Conservation (phyloP, 2,888 invertebrate genomes). For the Halictus quadricinctus region DNA sequence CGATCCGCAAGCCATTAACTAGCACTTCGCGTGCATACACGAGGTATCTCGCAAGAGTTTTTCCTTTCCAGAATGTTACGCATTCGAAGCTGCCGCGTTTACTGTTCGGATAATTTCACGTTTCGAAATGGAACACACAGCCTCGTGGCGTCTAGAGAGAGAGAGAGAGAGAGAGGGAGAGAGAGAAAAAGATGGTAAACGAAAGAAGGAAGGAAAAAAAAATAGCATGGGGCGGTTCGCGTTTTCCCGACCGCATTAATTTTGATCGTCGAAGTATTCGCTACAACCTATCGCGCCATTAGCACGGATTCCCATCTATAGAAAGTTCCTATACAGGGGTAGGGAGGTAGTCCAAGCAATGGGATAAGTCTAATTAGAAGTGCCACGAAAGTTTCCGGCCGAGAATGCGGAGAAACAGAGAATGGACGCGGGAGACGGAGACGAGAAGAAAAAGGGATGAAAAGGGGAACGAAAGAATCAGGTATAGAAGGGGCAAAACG, state of each 20-base stretch:
- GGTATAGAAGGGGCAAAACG: constrained; percentile 32
- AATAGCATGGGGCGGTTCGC: background rate
- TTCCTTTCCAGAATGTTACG: constrained; percentile 5
- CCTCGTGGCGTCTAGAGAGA: background rate
- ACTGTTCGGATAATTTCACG: constrained; percentile 24
- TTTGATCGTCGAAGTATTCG: constrained; percentile 44
- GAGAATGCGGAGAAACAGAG: constrained; percentile 41
- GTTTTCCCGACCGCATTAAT: constrained; percentile 26
- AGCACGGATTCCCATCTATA: constrained; percentile 38
- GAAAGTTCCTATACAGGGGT: constrained; percentile 37
- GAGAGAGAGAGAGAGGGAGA: no score
- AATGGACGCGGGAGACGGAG: background rate
- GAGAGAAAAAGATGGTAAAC: background rate
- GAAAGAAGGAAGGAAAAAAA: background rate
- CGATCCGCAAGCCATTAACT: constrained; percentile 18
- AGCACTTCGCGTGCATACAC: constrained; percentile 1
- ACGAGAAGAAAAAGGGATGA: background rate
- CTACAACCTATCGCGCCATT: constrained; percentile 53
- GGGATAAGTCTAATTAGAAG: constrained; percentile 65
- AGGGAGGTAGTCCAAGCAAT: constrained; percentile 31
- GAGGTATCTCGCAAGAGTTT: constrained; percentile 7
- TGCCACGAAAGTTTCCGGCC: constrained; percentile 55
- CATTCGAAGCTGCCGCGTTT: constrained; percentile 3
- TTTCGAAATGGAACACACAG: constrained; percentile 21
- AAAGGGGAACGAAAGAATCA: background rate